phyloP scores from a whole-genome alignment of 2,113 vertebrate genomes.

The Hippocampus abdominalis region DNA sequence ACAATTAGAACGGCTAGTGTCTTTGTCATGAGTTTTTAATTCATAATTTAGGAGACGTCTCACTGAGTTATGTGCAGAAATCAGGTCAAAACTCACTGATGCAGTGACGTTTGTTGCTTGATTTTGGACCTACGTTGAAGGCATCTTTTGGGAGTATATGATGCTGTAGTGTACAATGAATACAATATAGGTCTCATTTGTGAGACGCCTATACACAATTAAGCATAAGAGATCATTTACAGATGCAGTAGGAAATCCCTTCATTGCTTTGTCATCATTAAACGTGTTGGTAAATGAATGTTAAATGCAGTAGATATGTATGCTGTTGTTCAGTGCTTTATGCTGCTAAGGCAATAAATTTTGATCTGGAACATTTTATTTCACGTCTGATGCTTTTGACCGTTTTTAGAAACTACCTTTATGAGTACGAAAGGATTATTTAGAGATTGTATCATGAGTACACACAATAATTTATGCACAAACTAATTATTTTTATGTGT shows the following conservation, averaged over 20 bases:
- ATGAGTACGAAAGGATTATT: background rate
- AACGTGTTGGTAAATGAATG: constrained; percentile 2
- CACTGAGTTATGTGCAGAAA: constrained; percentile 2
- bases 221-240: constrained; percentile 7
- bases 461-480: background rate
- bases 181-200: constrained; percentile 3
- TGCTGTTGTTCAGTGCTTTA: background rate
- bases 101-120: background rate
- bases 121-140: background rate
- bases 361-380: constrained; percentile 7
- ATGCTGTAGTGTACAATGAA: constrained; percentile 12
- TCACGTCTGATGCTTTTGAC: background rate
- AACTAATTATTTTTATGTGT: background rate
- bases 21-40: constrained; percentile 19
- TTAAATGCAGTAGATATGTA: constrained; percentile 12
- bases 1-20: constrained; percentile 13
- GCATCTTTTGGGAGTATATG: background rate
- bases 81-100: constrained; percentile 7
- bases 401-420: background rate
- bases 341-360: background rate
- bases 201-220: background rate
- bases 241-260: background rate
- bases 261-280: background rate
- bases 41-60: constrained; percentile 19
- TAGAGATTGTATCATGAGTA: background rate